These are phyloP conservation scores for Netelia melanura DNA, from an alignment of 2,888 invertebrate genomes.

Conservation along the genomic window DNA sequence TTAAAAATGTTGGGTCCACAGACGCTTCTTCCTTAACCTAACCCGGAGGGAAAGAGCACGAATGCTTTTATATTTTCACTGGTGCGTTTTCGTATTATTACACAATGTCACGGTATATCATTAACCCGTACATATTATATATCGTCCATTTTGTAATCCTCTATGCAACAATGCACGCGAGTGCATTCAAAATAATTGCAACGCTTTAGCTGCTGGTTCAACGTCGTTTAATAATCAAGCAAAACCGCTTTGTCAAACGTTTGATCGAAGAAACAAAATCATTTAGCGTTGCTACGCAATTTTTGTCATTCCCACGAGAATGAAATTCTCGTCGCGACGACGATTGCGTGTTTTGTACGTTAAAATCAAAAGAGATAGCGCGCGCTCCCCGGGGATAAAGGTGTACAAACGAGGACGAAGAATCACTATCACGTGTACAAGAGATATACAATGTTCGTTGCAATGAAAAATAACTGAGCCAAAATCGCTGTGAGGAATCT, in stretches of 20 bases:
- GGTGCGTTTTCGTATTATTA: slow-evolving; percentile 28
- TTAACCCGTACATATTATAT: too few species aligned
- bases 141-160: too few species aligned
- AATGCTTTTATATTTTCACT: slow-evolving; percentile 44
- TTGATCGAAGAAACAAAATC: slow-evolving; percentile 13
- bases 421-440: too few species aligned
- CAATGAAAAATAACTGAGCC: too few species aligned
- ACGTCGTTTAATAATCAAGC: slow-evolving; percentile 25
- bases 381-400: too few species aligned
- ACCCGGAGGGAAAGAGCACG: slow-evolving; percentile 28
- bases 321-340: too few species aligned
- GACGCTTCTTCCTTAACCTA: slow-evolving; percentile 42
- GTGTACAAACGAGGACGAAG: too few species aligned
- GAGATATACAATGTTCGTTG: too few species aligned
- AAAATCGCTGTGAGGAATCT: too few species aligned
- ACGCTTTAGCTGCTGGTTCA: slow-evolving; percentile 17
- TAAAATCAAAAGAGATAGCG: too few species aligned
- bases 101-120: background rate
- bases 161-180: background rate
- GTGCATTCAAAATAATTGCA: slow-evolving; percentile 37
- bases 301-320: background rate
- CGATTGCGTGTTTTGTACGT: too few species aligned
- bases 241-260: background rate
- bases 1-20: slow-evolving; percentile 79
- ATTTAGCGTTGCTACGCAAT: background rate